Evolutionary conservation across 2,113 vertebrate genomes (phyloP).

Genomic region (Penelope pileata): DNA sequence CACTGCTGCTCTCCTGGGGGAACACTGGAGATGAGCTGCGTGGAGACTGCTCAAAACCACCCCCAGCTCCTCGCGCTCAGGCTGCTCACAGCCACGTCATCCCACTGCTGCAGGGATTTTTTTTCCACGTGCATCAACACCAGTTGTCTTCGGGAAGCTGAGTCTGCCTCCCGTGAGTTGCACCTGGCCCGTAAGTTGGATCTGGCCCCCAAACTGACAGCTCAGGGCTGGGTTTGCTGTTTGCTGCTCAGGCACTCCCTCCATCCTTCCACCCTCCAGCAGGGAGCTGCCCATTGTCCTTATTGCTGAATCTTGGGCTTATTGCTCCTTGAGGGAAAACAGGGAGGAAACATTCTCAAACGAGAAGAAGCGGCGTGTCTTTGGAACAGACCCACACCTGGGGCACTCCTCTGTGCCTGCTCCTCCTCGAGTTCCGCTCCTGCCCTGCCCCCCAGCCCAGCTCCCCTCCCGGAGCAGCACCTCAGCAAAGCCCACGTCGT

Average conservation of each 20-base stretch:
- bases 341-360: not conserved
- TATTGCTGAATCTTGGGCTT: not conserved
- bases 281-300: not conserved
- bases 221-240: not conserved
- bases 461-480: not conserved
- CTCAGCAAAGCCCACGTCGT: not conserved
- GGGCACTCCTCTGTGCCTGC: not conserved
- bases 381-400: not conserved
- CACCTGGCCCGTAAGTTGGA: too few species aligned
- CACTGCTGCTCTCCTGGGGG: not conserved
- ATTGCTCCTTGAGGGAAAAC: not conserved
- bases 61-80: not conserved
- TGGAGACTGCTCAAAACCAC: not conserved
- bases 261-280: not conserved
- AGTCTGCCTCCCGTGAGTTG: not conserved
- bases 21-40: not conserved
- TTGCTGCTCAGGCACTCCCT: accelerated
- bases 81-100: accelerated
- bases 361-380: accelerated
- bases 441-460: not conserved
- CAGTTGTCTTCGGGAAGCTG: not conserved
- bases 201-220: accelerated
- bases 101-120: not conserved
- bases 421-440: not conserved
- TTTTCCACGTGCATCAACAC: not conserved